phyloP scores from a whole-genome alignment of 2,888 invertebrate species.

The Caenorhabditis angaria region DNA sequence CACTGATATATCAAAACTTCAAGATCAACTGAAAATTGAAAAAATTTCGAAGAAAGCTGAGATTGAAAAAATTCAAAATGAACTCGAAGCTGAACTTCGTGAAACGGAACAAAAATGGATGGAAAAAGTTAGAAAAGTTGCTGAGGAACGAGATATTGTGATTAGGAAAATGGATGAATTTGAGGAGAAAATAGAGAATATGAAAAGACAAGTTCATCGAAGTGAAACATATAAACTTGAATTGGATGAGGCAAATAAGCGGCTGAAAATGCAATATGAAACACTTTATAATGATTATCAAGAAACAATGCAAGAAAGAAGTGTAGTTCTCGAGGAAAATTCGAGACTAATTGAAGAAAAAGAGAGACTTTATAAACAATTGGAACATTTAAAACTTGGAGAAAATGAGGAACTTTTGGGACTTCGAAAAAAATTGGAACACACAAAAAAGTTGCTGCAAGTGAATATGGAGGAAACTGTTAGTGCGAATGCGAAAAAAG shows the following conservation, averaged over 20 bases:
- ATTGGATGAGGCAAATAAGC: conserved; percentile 49
- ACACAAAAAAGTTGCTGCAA: conserved; percentile 43
- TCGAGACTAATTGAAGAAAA: conserved; percentile 52
- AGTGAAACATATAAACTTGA: conserved; percentile 54
- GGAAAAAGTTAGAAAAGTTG: conserved; percentile 44
- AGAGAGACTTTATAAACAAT: conserved; percentile 37
- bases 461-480: conserved; percentile 49
- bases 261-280: conserved; percentile 48
- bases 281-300: conserved; percentile 56
- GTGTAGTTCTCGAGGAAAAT: conserved; percentile 45
- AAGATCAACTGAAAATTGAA: conserved; percentile 39
- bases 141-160: conserved; percentile 46
- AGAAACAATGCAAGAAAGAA: conserved; percentile 63
- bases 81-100: conserved; percentile 49
- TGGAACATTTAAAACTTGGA: conserved; percentile 23
- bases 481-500: conserved; percentile 30
- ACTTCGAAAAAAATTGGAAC: conserved; percentile 47
- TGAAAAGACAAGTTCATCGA: conserved; percentile 48
- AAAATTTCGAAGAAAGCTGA: conserved; percentile 24
- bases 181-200: conserved; percentile 55
- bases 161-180: conserved; percentile 41
- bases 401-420: conserved; percentile 34
- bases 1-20: too few relatives aligned
- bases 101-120: conserved; percentile 54
- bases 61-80: conserved; percentile 29